Evolutionary conservation across 1,140 invertebrate genomes (phyloP), one percentile per base, ranked within the genome.

Genomic region (Steinernema khuongi): DNA sequence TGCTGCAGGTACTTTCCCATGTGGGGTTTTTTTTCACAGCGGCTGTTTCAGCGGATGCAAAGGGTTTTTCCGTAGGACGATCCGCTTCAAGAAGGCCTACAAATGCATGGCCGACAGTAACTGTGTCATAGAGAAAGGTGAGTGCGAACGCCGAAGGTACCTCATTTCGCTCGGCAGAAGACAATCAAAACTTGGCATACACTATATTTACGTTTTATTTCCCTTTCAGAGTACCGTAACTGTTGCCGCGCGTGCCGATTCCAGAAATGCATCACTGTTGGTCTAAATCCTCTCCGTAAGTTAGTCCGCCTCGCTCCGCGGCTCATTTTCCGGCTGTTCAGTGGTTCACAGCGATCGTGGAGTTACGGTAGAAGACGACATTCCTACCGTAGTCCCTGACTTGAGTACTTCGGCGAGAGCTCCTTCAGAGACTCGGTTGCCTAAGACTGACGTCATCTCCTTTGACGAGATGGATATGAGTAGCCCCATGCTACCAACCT

Each of bases 221-320:
- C 36, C 36, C n/a, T 41, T 60, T 60, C 19, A 60, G 50, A 60
- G 50, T 60, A 60, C 50, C 50, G 50, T 60, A 60, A 60, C 50
- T 60, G 50, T 22, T 60, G 50, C 50, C 50, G 50, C 4, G 50
- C 50, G 4, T 60, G 50, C 26, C 50, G 50, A 7, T 60, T 60
- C 50, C 50, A 60, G 50, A 60, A 60, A 60, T 60, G 50, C 50
- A 60, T 60, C 4, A 26, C 11, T 22, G 50, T 60, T 26, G 50
- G 50, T 22, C 19, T 60, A 22, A 60, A 60, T 60, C 50, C 50
- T 60, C 50, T 60, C 50, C 50, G 50, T 60, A 60, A 60, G 50
- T 60, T 41, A 11, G 36, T 41, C 36, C 36, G 7, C 36, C n/a
- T 41, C 36, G 36, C 36, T 26, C 22, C 14, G 26, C 26, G 7